A percentile compares a stretch with the other conserved stretches of the same genome.
These are phyloP conservation scores for Epirrhoe alternata DNA, from an alignment of 2,888 invertebrate genomes.

Conservation along the genomic window DNA sequence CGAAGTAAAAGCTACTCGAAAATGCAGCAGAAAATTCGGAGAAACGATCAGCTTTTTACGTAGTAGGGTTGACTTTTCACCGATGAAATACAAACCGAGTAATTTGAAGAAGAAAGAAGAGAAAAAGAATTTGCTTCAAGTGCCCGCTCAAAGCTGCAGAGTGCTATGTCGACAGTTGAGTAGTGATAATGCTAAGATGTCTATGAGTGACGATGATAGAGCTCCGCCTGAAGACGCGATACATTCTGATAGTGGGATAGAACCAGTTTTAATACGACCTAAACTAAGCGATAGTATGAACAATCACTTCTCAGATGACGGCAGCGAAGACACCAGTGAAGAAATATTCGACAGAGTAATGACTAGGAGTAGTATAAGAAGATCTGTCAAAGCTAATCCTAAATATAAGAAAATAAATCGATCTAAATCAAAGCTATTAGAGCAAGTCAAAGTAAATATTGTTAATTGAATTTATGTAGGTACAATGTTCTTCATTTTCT, in stretches of 20 bases:
- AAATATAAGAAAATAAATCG: slow-evolving; percentile 81
- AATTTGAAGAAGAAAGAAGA: slow-evolving; percentile 73
- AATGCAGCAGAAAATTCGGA: slow-evolving; percentile 76
- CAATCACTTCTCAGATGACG: slow-evolving; percentile 80
- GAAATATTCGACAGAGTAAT: slow-evolving; percentile 80
- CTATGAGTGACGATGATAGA: slow-evolving; percentile 73
- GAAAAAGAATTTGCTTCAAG: slow-evolving; percentile 70
- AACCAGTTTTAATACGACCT: slow-evolving; percentile 66
- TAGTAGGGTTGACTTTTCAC: slow-evolving; percentile 76
- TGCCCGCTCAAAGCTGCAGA: slow-evolving; percentile 61
- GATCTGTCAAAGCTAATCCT: slow-evolving; percentile 81
- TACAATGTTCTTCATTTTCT: slow-evolving; percentile 12
- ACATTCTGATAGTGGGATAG: slow-evolving; percentile 66
- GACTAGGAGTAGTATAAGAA: slow-evolving; percentile 75
- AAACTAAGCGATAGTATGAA: slow-evolving; percentile 80
- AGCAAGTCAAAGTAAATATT: slow-evolving; percentile 78
- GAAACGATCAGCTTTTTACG: slow-evolving; percentile 79
- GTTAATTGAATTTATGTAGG: slow-evolving; percentile 57
- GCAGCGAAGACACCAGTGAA: slow-evolving; percentile 81
- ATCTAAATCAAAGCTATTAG: slow-evolving; percentile 76
- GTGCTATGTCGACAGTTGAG: slow-evolving; percentile 62
- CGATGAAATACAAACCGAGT: slow-evolving; percentile 77
- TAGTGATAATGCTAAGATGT: slow-evolving; percentile 57
- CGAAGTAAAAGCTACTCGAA: slow-evolving; percentile 69
- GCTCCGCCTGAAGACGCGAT: slow-evolving; percentile 58